These are phyloP conservation scores for Botia almorhae DNA, from an alignment of 2,797 vertebrate species.

Conservation along the genomic window DNA sequence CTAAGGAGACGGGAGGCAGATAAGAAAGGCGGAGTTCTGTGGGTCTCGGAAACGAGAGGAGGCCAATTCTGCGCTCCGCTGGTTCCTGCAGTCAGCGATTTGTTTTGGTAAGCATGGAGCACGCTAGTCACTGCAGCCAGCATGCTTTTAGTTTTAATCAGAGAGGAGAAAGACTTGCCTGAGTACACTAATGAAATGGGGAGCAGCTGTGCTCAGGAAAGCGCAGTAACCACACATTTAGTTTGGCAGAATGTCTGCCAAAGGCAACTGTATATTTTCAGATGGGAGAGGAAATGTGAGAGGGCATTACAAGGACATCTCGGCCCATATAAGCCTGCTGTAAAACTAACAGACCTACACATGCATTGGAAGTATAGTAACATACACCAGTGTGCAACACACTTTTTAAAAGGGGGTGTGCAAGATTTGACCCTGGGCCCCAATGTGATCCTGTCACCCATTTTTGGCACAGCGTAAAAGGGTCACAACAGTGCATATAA, in stretches of 20 bases:
- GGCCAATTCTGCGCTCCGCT: slow-evolving; percentile 40
- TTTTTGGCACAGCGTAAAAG: too few species aligned
- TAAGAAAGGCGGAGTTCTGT: slow-evolving; percentile 21
- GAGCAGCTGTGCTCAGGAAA: slow-evolving; percentile 56
- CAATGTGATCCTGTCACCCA: too few species aligned
- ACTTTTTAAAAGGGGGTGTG: too few species aligned
- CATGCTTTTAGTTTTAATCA: slow-evolving; percentile 61
- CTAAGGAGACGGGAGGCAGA: slow-evolving; percentile 28
- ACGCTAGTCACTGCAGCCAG: slow-evolving; percentile 36
- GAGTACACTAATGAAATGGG: slow-evolving; percentile 59
- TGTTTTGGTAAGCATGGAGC: slow-evolving; percentile 56
- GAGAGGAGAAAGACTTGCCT: slow-evolving; percentile 57
- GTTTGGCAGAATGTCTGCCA: slow-evolving; percentile 50
- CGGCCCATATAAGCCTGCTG: slow-evolving; percentile 23
- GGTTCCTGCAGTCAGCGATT: slow-evolving; percentile 39
- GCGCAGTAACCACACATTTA: slow-evolving; percentile 53
- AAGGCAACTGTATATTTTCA: slow-evolving; percentile 38
- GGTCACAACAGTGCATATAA: too few species aligned
- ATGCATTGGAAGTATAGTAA: too few species aligned
- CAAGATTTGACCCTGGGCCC: too few species aligned
- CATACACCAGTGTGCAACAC: too few species aligned
- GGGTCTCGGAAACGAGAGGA: slow-evolving; percentile 20
- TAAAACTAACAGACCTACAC: slow-evolving; percentile 25
- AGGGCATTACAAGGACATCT: slow-evolving; percentile 45
- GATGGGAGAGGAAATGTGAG: slow-evolving; percentile 20